These are phyloP conservation scores for Bubo blakistoni DNA, from an alignment of 2,113 vertebrate species.

Conservation along the genomic window DNA sequence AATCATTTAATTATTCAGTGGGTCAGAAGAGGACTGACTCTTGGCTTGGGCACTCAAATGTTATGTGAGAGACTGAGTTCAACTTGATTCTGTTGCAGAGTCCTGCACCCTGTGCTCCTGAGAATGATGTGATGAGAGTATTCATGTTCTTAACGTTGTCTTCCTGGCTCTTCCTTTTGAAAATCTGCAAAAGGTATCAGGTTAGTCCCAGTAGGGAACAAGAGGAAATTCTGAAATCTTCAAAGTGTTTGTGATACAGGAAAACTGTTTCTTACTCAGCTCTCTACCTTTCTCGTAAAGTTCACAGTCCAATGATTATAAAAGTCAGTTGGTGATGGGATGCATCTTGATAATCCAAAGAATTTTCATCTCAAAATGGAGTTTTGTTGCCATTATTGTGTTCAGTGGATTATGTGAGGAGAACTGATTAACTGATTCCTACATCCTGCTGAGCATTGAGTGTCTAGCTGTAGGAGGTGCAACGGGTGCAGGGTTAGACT, in stretches of 20 bases:
- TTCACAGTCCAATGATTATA: neutral
- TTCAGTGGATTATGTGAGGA: neutral
- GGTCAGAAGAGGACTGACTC: neutral
- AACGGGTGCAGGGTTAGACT: neutral
- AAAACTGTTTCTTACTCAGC: neutral
- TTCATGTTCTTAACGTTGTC: neutral
- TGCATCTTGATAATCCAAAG: neutral
- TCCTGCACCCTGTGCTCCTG: accelerated
- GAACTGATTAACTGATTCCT: neutral
- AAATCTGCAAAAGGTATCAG: neutral
- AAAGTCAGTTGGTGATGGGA: neutral
- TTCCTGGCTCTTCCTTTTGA: neutral
- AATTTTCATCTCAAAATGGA: neutral
- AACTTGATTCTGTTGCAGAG: neutral
- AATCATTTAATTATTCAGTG: neutral
- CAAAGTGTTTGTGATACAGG: neutral
- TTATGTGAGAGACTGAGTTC: neutral
- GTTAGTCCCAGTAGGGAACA: neutral
- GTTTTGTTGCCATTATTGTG: neutral
- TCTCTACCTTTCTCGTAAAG: neutral
- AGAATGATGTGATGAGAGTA: neutral
- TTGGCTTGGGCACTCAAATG: neutral
- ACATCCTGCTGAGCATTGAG: accelerated
- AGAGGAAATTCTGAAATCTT: neutral
- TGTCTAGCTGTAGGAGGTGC: neutral